Base-by-base conservation (phyloP, 2,888 invertebrate genomes). In the Epirrita christyi region DNA sequence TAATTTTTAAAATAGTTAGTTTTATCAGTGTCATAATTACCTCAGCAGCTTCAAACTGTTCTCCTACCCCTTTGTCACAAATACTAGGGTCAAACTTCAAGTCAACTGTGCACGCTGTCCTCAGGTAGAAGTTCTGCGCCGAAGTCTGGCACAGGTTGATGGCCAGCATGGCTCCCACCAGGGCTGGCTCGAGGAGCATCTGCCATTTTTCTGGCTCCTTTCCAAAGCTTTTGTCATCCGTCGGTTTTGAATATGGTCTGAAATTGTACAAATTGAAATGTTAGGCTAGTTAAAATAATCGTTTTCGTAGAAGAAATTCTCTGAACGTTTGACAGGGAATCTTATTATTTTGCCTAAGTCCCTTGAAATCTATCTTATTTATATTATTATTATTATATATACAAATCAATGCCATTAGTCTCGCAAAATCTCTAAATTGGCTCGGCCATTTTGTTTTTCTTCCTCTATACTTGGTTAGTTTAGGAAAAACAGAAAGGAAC, bases 71-170 rank as follows among this genome's bases (percentile, higher is more conserved):
- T 61, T 93, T 94, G 55, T 93, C 92, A 73, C 96, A 96, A 4
- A 95, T 91, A 67, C 93, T 92, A 42, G 92, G 86, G 1, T 93
- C 80, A 67, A 94, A 93, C 0, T 86, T 92, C 59, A 96, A 83
- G 74, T 96, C 96, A 5, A 96, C 94, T 28, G 94, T 88, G 70
- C 96, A 96, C 0, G 96, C 96, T 68, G 96, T 96, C 69, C 95
- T 94, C 59, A 96, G 83, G 75, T 95, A 95, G 54, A 96, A 88
- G 78, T 96, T 96, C 78, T 96, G 96, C 10, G 95, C 92, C 7
- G 95, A 95, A n/a, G 96, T 88, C 68, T 94, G 94, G 0, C 95
- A 94, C 11, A 92, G 73, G 69, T 88, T 89, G 71, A 92, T 92
- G 5, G 92, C 91, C 67, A 91, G 81, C 89, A 96, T 95, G 70